Evolutionary conservation across 2,797 vertebrate genomes (phyloP).

Genomic region (Platalea minor): DNA sequence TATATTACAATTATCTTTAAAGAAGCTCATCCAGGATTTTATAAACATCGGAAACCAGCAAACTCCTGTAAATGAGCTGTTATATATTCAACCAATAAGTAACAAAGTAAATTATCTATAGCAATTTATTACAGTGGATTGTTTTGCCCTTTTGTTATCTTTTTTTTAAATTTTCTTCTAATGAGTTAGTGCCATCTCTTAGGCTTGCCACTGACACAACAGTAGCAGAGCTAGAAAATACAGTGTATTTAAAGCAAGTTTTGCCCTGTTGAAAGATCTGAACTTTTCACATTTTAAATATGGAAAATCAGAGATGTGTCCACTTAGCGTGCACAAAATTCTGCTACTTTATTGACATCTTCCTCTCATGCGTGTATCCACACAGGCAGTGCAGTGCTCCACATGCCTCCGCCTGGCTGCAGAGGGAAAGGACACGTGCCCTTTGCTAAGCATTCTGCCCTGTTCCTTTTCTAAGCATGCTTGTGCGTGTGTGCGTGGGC

Average conservation of each 20-base stretch:
- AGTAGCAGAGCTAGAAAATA: not conserved
- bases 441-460: not conserved
- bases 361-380: rapidly evolving
- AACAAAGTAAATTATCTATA: not conserved
- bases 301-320: not conserved
- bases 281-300: not conserved
- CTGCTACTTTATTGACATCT: not conserved
- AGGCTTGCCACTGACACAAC: not conserved
- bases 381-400: rapidly evolving
- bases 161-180: not conserved
- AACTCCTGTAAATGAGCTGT: not conserved
- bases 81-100: not conserved
- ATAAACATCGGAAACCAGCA: not conserved
- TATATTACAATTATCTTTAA: not conserved
- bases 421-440: not conserved
- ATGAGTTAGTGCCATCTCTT: not conserved
- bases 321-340: not conserved
- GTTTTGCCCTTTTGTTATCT: not conserved
- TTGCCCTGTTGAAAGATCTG: not conserved
- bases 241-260: not conserved
- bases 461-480: rapidly evolving
- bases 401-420: not conserved
- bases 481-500: not conserved
- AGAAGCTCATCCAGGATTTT: not conserved
- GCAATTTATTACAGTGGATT: not conserved